Evolutionary conservation across 1,140 invertebrate genomes (phyloP).

Genomic region (Drosophila miranda): DNA sequence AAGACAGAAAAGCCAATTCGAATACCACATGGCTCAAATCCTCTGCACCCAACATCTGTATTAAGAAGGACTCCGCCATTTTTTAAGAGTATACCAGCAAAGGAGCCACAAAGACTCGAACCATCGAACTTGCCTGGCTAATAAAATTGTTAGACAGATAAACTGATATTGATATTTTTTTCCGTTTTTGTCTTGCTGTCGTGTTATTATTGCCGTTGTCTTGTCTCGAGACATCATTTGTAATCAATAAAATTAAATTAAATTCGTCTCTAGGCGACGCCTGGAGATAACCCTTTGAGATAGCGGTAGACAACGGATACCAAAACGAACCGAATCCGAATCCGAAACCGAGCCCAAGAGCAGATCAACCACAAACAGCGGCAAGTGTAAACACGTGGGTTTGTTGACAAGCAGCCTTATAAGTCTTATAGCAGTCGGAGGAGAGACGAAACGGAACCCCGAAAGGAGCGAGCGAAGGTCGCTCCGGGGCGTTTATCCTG

Average conservation of each 20-base stretch:
- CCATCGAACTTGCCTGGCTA: constrained; percentile 35
- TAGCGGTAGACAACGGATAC: constrained; percentile 44
- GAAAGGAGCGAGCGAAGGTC: constrained; percentile 36
- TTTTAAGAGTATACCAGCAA: constrained; percentile 3
- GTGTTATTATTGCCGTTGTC: constrained; percentile 25
- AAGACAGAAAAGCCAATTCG: too few species aligned
- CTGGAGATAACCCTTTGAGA: constrained; percentile 64
- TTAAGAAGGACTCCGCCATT: not conserved
- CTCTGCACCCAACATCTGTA: not conserved
- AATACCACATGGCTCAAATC: too few species aligned
- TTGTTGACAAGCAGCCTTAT: constrained; percentile 27
- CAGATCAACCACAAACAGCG: constrained; percentile 63
- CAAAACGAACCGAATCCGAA: constrained; percentile 4
- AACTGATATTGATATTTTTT: constrained; percentile 56
- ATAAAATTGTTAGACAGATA: constrained; percentile 76
- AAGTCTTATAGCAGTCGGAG: not conserved
- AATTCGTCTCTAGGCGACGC: constrained; percentile 45
- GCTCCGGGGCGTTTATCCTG: constrained; percentile 65
- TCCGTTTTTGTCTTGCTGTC: constrained; percentile 1
- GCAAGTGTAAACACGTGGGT: constrained; percentile 76
- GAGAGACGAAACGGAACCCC: constrained; percentile 22
- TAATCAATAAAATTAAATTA: constrained; percentile 75
- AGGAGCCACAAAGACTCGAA: not conserved
- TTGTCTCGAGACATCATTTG: constrained; percentile 67
- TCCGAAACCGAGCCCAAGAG: constrained; percentile 5